Evolutionary conservation across 1,140 invertebrate genomes (phyloP), one percentile per base, ranked within the genome.

Genomic region (Homalodisca vitripennis): DNA sequence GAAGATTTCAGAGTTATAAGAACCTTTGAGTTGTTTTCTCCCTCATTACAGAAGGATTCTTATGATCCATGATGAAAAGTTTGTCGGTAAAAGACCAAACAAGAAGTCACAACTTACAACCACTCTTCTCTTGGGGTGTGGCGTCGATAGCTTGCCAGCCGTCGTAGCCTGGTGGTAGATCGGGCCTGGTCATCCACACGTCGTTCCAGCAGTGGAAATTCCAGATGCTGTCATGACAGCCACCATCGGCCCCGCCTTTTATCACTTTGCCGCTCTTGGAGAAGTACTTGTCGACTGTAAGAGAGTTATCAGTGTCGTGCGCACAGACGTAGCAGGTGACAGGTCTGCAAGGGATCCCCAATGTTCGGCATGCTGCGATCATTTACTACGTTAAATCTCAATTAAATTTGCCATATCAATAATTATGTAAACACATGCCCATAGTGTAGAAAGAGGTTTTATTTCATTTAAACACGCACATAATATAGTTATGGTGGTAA

Each of bases 141-240:
- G 89, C 82, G 76, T 92, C 91, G 73, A 91, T 87, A 3, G 88
- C 88, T 78, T 92, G 90, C 90, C 90, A 92, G 2, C 91, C 91
- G 27, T 88, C 89, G 76, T 89, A 89, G 22, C 88, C 89, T 75
- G 73, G 62, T 10, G 90, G 89, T 32, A 93, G 80, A 78, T 93
- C 91, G 6, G 88, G 87, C 67, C 92, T 77, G 34, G 84, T 82
- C 86, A 92, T 91, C 91, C 90, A 93, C 53, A 89, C 89, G 71
- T 93, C 92, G 75, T 91, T 92, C 92, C 91, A 93, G 0, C 90
- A 88, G 77, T 93, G 92, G 81, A 92, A 94, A 79, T 92, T 92
- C 91, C 88, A 87, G 73, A 84, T 85, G 10, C 82, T 84, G 75
- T 87, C 85, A 6, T 17, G 17, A 41, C 34, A 41, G 34, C 17